A percentile compares a stretch with the other conserved stretches of the same genome.
Conservation (phyloP, 2,888 invertebrate genomes). For the Crocallis elinguaria region DNA sequence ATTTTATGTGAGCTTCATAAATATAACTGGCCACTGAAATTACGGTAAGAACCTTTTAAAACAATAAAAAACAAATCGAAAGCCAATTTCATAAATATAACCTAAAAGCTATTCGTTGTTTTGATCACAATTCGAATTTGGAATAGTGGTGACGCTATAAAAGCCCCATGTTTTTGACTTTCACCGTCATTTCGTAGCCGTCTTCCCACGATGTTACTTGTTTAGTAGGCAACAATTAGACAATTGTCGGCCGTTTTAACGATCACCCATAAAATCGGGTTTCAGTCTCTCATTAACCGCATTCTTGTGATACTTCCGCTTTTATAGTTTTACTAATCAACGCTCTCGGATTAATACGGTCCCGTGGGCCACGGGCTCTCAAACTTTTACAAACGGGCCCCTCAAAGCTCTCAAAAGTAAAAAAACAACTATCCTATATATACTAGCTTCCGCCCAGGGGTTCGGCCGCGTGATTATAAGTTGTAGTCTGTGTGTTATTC, state of each 20-base stretch:
- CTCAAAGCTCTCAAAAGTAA: not conserved
- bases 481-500: no score
- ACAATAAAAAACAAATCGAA: conserved; percentile 68
- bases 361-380: conserved; percentile 42
- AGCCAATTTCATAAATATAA: conserved; percentile 58
- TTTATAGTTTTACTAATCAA: conserved; percentile 85
- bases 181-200: conserved; percentile 70
- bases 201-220: conserved; percentile 80
- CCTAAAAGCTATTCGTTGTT: conserved; percentile 78
- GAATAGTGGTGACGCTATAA: conserved; percentile 60
- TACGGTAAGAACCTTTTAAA: conserved; percentile 34
- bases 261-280: conserved; percentile 81
- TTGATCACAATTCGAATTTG: conserved; percentile 67
- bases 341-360: conserved; percentile 80
- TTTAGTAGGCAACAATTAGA: conserved; percentile 81
- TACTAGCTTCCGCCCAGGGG: no score
- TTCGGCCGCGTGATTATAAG: no score
- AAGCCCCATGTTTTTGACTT: conserved; percentile 64
- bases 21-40: conserved; percentile 24
- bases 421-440: no score
- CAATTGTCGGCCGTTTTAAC: conserved; percentile 83
- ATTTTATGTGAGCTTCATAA: conserved; percentile 26
- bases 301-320: conserved; percentile 84
- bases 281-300: conserved; percentile 82
- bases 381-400: conserved; percentile 1